phyloP scores from a whole-genome alignment of 2,113 vertebrate genomes.

The Psilopogon haemacephalus region DNA sequence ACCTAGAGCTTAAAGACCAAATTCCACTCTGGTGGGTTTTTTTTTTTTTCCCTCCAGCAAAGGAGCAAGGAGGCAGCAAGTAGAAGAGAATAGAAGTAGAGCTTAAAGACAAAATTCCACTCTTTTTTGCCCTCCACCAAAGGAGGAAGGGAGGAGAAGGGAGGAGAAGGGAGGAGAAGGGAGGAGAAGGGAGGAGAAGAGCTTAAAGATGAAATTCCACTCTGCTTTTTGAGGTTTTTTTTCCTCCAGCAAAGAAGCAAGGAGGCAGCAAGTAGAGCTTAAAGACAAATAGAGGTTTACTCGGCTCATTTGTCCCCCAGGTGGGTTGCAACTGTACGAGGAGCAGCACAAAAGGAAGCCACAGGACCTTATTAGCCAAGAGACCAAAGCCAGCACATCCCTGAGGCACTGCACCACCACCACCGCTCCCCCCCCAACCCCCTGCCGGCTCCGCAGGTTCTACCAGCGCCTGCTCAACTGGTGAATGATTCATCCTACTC shows the following conservation, averaged over 20 bases:
- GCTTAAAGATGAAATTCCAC: too few species aligned
- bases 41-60: too few species aligned
- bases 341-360: neutral
- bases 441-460: neutral
- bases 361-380: neutral
- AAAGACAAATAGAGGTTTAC: neutral
- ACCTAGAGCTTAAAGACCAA: too few species aligned
- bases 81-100: too few species aligned
- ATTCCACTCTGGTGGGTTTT: too few species aligned
- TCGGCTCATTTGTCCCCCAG: neutral
- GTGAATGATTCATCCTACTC: conserved; percentile 41
- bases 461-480: neutral
- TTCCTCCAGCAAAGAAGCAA: neutral
- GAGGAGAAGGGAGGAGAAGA: too few species aligned
- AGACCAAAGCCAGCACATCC: neutral
- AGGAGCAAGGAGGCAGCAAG: too few species aligned
- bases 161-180: too few species aligned
- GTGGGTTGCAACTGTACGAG: neutral
- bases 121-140: too few species aligned
- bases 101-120: too few species aligned
- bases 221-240: neutral
- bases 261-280: neutral
- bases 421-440: too few species aligned
- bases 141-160: too few species aligned
- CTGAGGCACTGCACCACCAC: neutral